phyloP scores from a whole-genome alignment of 2,888 invertebrate species.

The Melieria omissa region DNA sequence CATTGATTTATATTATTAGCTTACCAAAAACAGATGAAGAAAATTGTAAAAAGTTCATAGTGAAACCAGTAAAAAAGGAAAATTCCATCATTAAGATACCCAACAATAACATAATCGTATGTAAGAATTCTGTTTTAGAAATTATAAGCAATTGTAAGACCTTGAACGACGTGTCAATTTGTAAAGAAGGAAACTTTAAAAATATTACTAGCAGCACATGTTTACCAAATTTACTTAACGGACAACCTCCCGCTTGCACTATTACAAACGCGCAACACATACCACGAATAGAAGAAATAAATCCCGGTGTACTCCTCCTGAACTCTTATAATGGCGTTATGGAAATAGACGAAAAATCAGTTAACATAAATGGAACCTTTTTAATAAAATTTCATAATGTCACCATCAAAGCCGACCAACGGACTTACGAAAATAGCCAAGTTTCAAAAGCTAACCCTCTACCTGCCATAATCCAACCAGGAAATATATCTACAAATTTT shows the following conservation, averaged over 20 bases:
- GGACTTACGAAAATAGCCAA: no score
- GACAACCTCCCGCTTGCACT: background rate
- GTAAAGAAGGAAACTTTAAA: background rate
- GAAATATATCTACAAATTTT: no score
- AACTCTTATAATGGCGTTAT: conserved; percentile 38
- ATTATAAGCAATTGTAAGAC: conserved; percentile 6
- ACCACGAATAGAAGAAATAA: conserved; percentile 37
- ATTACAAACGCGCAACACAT: conserved; percentile 28
- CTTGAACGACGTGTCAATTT: conserved; percentile 9
- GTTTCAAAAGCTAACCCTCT: no score
- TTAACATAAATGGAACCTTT: conserved; percentile 7
- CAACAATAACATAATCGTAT: conserved; percentile 7
- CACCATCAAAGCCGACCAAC: no score
- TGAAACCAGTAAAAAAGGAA: conserved; percentile 11
- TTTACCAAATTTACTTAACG: conserved; percentile 8
- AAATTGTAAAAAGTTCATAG: conserved; percentile 8
- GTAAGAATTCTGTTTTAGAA: conserved; percentile 5
- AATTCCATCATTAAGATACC: background rate
- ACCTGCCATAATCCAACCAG: no score
- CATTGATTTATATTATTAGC: conserved; percentile 10
- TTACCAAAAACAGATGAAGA: conserved; percentile 11
- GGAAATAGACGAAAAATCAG: conserved; percentile 6
- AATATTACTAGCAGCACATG: background rate
- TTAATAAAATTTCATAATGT: no score
- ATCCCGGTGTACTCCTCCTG: conserved; percentile 38